Evolutionary conservation across 1,140 invertebrate species (phyloP).

Genomic region (Heterodera carotae): DNA sequence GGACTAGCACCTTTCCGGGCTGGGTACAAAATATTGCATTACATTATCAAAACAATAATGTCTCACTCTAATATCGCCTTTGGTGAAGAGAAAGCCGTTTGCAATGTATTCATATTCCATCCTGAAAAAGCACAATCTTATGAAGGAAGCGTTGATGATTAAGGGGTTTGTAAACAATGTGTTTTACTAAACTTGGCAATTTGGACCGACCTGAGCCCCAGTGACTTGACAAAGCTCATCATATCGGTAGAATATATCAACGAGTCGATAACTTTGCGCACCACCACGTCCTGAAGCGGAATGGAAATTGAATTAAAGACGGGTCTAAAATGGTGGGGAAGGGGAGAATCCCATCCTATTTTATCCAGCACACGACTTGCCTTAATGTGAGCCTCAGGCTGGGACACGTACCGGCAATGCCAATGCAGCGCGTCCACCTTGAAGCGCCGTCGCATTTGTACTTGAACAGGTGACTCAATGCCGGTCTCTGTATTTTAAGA

Average conservation of each 20-base stretch:
- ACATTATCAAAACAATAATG: no score
- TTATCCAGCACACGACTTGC: not conserved
- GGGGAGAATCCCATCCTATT: no score
- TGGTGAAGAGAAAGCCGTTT: constrained; percentile 47
- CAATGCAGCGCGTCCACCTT: constrained; percentile 44
- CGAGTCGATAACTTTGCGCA: constrained; percentile 52
- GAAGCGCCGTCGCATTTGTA: constrained; percentile 47
- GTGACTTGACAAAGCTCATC: constrained; percentile 53
- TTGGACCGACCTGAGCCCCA: constrained; percentile 43
- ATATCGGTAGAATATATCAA: constrained; percentile 50
- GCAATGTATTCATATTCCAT: constrained; percentile 52
- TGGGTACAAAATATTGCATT: constrained; percentile 15
- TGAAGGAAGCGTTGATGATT: no score
- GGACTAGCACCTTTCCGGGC: no score
- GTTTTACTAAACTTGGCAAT: not conserved
- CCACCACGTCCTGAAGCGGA: constrained; percentile 37
- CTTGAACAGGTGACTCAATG: constrained; percentile 45
- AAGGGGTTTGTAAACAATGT: no score
- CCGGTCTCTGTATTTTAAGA: constrained; percentile 32
- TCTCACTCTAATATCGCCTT: constrained; percentile 42
- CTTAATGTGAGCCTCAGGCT: constrained; percentile 39
- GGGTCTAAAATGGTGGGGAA: no score
- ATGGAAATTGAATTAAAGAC: not conserved
- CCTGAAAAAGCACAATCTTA: constrained; percentile 27
- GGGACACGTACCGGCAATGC: constrained; percentile 54